Base-by-base conservation (phyloP, 1,140 invertebrate species). In the Drosophila cardini region DNA sequence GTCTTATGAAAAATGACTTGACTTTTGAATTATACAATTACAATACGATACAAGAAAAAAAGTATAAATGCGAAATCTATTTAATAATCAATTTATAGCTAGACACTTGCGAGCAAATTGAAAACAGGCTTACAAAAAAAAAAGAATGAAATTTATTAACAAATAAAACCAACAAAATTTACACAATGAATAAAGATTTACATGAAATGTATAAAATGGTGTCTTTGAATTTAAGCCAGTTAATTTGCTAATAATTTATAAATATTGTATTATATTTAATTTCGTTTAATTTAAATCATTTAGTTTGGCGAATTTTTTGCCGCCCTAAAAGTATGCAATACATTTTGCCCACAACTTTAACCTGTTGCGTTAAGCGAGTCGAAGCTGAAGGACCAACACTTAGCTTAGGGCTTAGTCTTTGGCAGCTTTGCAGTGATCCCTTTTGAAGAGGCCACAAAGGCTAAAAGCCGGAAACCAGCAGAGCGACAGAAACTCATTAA, bases 141-240 rank as follows among this genome's bases (percentile, higher is more conserved):
- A 50, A 57, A 21, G 52, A 62, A 53, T 62, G 21, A 73, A 78
- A 60, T 78, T 71, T 75, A 78, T 70, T 58, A 45, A 72, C 46
- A 68, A 55, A 16, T 45, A 71, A 72, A 58, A 65, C 64, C 55
- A 79, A 86, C 83, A 86, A 87, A 83, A 87, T 87, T 89, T 87
- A 87, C 83, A 87, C 84, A 79, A 83, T 73, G 65, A 83, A 76
- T 87, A 87, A 89, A 87, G 67, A 78, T 90, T 84, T 87, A 89
- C 85, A 87, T 87, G n/a, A 90, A 87, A 87, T 87, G 84, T 87
- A 90, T 72, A 43, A 72, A 72, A 65, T 34, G n/a, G 11, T 11
- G 1, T 46, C 0, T 38, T 1, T 11, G 7, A 36, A 36, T 10
- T 36, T 36, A 32, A 32, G 30, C 30, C 3, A 32, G 16, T 40